Base-by-base conservation (phyloP, 2,113 vertebrate species). In the Phoenicopterus ruber region DNA sequence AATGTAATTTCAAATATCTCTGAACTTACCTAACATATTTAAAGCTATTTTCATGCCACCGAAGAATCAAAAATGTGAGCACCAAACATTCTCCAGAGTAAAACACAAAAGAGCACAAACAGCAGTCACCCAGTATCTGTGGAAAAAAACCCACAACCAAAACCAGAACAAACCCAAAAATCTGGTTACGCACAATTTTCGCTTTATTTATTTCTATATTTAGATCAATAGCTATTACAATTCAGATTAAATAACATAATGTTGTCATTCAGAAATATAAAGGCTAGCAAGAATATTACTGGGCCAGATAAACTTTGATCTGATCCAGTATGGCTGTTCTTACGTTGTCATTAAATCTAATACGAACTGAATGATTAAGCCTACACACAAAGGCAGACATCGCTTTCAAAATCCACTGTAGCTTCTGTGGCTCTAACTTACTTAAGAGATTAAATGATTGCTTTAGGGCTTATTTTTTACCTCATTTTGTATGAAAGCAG, bases 61-160 rank as follows among this genome's bases (percentile, higher is more conserved):
- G 98, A 82, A 99, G 96, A 96, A 98, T 95, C 94, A 99, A 95
- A 96, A 98, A 98, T 15, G 98, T 98, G 86, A 99, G 84, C 52
- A 98, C 79, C 69, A 99, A 97, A 58, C 96, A 96, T 25, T 98
- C 97, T 3, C 93, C 98, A 92, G 97, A 98, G 91, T 97, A 99
- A 97, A 99, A 99, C 32, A 98, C 91, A 96, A 99, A 99, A 5
- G 98, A 98, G 69, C 98, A 99, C 44, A 99, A 96, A 95, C 99
- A 99, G 89, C 98, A 97, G 76, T 99, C 99, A 52, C 99, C 99
- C 67, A 99, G 79, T 55, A 98, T 89, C 99, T 99, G 94, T 26
- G 69, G 72, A 20, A 76, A 24, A 71, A n/a, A 55, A 8, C 2
- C 13, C 13, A 46, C 8, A 66, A 82, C 1, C 9, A 77, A 5